Base-by-base conservation (phyloP, 2,797 vertebrate species). In the Malurus splendens region DNA sequence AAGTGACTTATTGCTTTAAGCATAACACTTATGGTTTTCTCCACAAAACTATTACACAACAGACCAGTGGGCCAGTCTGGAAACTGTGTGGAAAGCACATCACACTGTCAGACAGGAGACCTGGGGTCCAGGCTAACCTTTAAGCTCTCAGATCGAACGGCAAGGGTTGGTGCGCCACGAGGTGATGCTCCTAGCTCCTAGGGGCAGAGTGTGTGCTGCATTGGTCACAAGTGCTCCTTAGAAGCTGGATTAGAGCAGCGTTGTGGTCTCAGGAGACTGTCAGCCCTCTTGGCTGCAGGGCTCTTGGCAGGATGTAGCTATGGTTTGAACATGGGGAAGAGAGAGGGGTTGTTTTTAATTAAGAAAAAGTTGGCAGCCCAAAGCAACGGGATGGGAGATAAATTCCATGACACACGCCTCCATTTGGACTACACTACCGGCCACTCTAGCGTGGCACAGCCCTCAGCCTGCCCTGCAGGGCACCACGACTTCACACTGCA, bases 81-180 rank as follows among this genome's bases (percentile, higher is more conserved):
- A 91, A 79, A 94, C 80, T 89, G 96, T 96, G 94, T 93, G 92
- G 86, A 92, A 84, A 94, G 93, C 94, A 96, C 94, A 95, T 95
- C 91, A 96, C 95, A 95, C 94, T 91, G 94, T 96, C 94, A 96
- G 90, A 96, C 93, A 96, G 95, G 94, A 96, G 96, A 96, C 95
- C 96, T 96, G 95, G 94, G 94, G 95, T 95, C 94, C 96, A 96
- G 94, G 96, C 94, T 96, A 96, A 96, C 96, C 96, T 96, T 96
- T 96, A 93, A 94, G 94, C 92, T 95, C 93, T 96, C 93, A 95
- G 95, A 92, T 94, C 96, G 93, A 92, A 92, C 94, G 95, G 96
- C 94, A 92, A 94, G 96, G 96, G 94, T 60, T 95, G 96, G 61
- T 86, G 93, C 86, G 94, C 94, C 96, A 95, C 96, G 96, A 96